Evolutionary conservation across 2,113 vertebrate genomes (phyloP).

Genomic region (Ceyx margarethae): DNA sequence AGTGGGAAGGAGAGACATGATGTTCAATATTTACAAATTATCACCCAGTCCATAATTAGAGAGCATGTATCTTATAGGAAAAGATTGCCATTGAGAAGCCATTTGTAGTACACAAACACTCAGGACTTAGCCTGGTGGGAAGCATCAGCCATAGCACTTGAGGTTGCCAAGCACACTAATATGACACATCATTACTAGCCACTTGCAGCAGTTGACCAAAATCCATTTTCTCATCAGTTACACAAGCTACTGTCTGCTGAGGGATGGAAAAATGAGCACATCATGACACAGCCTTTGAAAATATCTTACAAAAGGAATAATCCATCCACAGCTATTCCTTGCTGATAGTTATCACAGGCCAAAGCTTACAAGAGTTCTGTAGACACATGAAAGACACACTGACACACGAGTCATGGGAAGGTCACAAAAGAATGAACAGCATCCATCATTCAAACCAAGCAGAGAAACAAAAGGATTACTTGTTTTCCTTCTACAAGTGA

Average conservation of each 20-base stretch:
- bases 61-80: background rate
- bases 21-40: background rate
- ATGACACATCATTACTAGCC: conserved; percentile 42
- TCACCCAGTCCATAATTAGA: background rate
- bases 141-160: background rate
- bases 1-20: background rate
- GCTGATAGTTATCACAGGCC: background rate
- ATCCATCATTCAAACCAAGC: conserved; percentile 25
- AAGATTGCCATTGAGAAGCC: background rate
- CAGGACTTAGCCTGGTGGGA: background rate
- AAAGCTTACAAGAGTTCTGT: conserved; percentile 10
- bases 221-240: conserved; percentile 35
- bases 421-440: conserved; percentile 10
- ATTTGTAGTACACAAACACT: background rate
- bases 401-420: background rate
- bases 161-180: background rate
- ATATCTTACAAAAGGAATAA: conserved; percentile 19
- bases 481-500: conserved; percentile 1
- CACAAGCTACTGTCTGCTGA: conserved; percentile 15
- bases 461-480: conserved; percentile 7
- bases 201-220: conserved; percentile 37
- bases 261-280: conserved; percentile 34
- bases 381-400: conserved; percentile 23
- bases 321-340: conserved; percentile 10
- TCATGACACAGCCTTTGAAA: conserved; percentile 52